Percentiles rank a stretch among this genome's conserved stretches.
These are phyloP conservation scores for Corythucha ciliata DNA, from an alignment of 2,888 invertebrate genomes.

Conservation along the genomic window DNA sequence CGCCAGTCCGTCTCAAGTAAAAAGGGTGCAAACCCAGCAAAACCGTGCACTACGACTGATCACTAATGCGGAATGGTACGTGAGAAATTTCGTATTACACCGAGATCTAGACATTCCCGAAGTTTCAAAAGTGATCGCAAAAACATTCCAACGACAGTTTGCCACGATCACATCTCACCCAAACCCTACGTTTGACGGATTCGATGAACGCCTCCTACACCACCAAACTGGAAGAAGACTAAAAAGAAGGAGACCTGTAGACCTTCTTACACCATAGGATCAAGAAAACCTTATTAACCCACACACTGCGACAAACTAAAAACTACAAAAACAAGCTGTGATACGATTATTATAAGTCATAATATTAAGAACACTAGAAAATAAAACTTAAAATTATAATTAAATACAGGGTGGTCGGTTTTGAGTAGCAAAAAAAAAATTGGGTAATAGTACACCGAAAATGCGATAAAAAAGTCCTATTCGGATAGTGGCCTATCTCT, in stretches of 20 bases:
- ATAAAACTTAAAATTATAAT: background rate
- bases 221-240: constrained; percentile 3
- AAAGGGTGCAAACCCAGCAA: constrained; percentile 5
- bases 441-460: too few species aligned
- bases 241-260: background rate
- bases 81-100: constrained; percentile 6
- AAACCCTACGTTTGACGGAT: constrained; percentile 7
- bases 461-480: too few species aligned
- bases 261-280: background rate
- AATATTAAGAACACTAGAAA: background rate
- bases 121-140: background rate
- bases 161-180: constrained; percentile 1
- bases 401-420: too few species aligned
- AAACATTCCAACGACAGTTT: constrained; percentile 10
- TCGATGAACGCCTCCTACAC: constrained; percentile 5
- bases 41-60: constrained; percentile 6
- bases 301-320: too few species aligned
- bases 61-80: constrained; percentile 13
- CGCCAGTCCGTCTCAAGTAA: constrained; percentile 7
- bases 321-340: constrained; percentile 7
- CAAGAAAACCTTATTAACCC: background rate
- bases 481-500: too few species aligned
- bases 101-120: constrained; percentile 5
- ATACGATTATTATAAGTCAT: too few species aligned
- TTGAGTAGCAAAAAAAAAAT: too few species aligned